Conservation (phyloP, 2,888 invertebrate species). For the Linnaemya vulpina region DNA sequence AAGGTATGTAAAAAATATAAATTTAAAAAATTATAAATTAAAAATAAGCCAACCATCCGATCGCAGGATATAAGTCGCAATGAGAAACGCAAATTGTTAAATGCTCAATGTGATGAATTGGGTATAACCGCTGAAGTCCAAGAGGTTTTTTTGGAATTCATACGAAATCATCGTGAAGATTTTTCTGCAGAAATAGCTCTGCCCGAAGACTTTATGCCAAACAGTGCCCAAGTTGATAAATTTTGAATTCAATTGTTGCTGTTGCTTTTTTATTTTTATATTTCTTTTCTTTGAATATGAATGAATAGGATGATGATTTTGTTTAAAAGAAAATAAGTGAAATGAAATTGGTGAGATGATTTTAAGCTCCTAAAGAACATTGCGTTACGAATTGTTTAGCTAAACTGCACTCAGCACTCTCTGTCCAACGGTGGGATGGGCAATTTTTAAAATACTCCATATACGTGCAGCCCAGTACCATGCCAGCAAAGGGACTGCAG, state of each 20-base stretch:
- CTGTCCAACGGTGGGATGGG: conserved; percentile 79
- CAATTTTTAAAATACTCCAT: conserved; percentile 82
- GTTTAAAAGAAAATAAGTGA: background rate
- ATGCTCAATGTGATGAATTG: conserved; percentile 48
- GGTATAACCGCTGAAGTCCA: conserved; percentile 72
- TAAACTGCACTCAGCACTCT: conserved; percentile 77
- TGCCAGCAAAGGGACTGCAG: conserved; percentile 81
- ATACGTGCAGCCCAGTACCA: conserved; percentile 80
- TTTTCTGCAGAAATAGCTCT: conserved; percentile 76
- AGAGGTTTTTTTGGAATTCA: conserved; percentile 74
- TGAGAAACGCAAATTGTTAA: conserved; percentile 40
- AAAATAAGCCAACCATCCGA: background rate
- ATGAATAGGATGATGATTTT: conserved; percentile 7
- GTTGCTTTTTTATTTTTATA: background rate
- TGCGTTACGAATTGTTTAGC: conserved; percentile 80
- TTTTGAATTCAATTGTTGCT: background rate
- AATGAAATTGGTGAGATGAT: background rate
- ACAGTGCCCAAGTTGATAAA: background rate
- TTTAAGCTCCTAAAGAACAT: conserved; percentile 78
- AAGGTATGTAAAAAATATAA: conserved; percentile 37
- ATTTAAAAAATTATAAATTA: conserved; percentile 4
- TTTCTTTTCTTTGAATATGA: conserved; percentile 4
- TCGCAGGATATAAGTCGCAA: conserved; percentile 60
- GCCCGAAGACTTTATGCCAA: conserved; percentile 75
- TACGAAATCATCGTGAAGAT: conserved; percentile 75